phyloP scores from a whole-genome alignment of 2,888 invertebrate species.

The Lasioglossum lativentre region DNA sequence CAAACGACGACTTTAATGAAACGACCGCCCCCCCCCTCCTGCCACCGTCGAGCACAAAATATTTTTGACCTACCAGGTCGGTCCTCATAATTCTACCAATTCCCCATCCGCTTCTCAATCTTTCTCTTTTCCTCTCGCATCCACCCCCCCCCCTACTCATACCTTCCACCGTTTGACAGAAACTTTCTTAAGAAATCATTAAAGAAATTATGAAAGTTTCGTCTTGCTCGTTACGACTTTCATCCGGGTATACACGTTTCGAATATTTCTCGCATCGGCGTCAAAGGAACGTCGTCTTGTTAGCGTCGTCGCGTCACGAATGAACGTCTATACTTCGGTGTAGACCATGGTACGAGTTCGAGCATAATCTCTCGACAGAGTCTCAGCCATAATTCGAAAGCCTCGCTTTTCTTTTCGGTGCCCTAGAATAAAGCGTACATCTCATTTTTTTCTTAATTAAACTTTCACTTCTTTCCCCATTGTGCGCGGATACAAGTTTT shows the following conservation, averaged over 20 bases:
- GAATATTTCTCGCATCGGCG: conserved; percentile 33
- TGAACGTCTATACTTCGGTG: not conserved
- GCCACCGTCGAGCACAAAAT: conserved; percentile 23
- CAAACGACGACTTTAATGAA: conserved; percentile 53
- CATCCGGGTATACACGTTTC: not conserved
- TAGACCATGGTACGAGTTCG: not conserved
- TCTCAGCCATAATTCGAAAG: not conserved
- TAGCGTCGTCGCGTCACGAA: conserved; percentile 1
- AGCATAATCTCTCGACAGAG: not conserved
- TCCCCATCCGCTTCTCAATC: not conserved
- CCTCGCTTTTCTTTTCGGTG: not conserved
- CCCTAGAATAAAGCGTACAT: not conserved
- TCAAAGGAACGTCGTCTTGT: conserved; percentile 1
- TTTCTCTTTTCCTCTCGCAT: not conserved
- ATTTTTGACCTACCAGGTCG: conserved; percentile 37
- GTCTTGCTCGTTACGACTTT: conserved; percentile 31
- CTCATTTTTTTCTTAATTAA: not conserved
- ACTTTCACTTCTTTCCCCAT: not conserved
- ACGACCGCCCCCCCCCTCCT: not conserved
- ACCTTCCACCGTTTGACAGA: conserved; percentile 24
- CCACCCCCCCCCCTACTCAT: not conserved
- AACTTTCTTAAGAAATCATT: conserved; percentile 49
- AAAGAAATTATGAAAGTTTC: conserved; percentile 39
- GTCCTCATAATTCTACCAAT: conserved; percentile 21
- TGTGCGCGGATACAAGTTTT: not conserved